These are phyloP conservation scores for Lagopus leucura DNA, from an alignment of 2,113 vertebrate species.

Conservation along the genomic window DNA sequence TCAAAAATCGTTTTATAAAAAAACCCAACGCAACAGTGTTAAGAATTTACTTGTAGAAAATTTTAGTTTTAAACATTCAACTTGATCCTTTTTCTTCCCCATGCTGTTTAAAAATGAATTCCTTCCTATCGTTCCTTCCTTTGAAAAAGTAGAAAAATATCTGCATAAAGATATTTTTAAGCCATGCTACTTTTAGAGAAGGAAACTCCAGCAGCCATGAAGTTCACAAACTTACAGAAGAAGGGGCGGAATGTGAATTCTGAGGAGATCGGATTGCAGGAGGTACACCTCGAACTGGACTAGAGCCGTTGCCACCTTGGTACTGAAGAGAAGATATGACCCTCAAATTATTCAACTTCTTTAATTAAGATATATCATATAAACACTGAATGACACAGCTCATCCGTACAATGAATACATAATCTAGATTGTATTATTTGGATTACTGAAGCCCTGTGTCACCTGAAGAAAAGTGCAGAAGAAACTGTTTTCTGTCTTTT, in stretches of 20 bases:
- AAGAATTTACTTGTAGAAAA: neutral
- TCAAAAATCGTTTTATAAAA: neutral
- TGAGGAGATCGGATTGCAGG: constrained; percentile 95
- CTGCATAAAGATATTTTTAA: neutral
- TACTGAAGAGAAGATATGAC: constrained; percentile 77
- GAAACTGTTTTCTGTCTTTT: neutral
- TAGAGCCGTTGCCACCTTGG: constrained; percentile 96
- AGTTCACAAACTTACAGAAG: constrained; percentile 84
- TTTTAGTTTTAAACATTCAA: neutral
- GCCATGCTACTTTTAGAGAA: neutral
- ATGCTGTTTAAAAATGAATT: neutral
- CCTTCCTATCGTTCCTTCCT: neutral
- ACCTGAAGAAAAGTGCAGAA: neutral
- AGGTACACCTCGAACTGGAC: constrained; percentile 93
- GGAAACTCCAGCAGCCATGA: neutral
- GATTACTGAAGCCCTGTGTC: neutral
- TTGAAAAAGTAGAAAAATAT: neutral
- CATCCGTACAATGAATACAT: neutral
- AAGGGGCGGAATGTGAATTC: constrained; percentile 96
- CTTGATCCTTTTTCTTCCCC: neutral
- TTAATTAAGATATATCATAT: neutral
- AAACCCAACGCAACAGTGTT: neutral
- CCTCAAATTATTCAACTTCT: neutral
- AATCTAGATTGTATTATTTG: neutral
- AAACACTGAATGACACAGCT: neutral